Percentiles rank a stretch among this genome's conserved stretches.
Evolutionary conservation across 2,888 invertebrate species (phyloP).

Genomic region (Hypolimnas misippus): DNA sequence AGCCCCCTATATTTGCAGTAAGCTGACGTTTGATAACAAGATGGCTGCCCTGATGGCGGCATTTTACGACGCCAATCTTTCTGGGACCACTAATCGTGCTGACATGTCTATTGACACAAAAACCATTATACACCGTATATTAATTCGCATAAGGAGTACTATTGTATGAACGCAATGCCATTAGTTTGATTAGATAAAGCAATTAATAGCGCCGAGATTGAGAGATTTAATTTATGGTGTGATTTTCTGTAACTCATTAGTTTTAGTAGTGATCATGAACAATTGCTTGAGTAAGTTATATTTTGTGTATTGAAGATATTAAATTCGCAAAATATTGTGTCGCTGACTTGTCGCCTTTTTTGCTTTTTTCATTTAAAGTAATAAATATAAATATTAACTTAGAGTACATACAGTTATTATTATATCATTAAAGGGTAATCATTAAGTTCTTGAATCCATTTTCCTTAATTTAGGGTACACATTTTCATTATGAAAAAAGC

Average conservation of each 20-base stretch:
- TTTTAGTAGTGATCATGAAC: background rate
- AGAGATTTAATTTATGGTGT: slow-evolving; percentile 20
- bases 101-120: slow-evolving; percentile 17
- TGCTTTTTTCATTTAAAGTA: too few relatives aligned
- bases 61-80: slow-evolving; percentile 37
- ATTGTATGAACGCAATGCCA: slow-evolving; percentile 4
- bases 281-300: background rate
- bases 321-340: too few relatives aligned
- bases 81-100: slow-evolving; percentile 26
- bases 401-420: too few relatives aligned
- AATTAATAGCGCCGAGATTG: slow-evolving; percentile 30
- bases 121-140: slow-evolving; percentile 23
- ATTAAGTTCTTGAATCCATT: too few relatives aligned
- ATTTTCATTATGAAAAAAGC: too few relatives aligned
- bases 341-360: too few relatives aligned
- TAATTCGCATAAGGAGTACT: slow-evolving; percentile 12
- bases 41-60: slow-evolving; percentile 32
- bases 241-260: slow-evolving; percentile 19
- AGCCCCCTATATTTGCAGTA: slow-evolving; percentile 27
- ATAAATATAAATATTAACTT: too few relatives aligned
- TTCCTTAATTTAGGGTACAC: too few relatives aligned
- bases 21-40: slow-evolving; percentile 36
- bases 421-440: too few relatives aligned
- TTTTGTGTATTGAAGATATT: too few relatives aligned
- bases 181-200: slow-evolving; percentile 19